Evolutionary conservation across 2,113 vertebrate species (phyloP).

Genomic region (Otocyon megalotis): DNA sequence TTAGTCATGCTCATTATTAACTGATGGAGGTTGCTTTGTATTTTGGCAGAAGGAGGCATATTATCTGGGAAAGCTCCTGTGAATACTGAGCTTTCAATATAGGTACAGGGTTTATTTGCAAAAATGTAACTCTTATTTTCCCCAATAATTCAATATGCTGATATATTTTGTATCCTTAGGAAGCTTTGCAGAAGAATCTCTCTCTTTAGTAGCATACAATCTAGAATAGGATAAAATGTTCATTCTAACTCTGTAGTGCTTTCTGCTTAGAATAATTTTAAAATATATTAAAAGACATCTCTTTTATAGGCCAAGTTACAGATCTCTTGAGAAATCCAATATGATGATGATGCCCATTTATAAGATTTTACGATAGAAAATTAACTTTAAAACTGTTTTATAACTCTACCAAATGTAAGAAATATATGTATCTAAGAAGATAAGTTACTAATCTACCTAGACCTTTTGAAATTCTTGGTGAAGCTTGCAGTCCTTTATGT

Average conservation of each 20-base stretch:
- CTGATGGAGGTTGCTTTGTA: conserved; percentile 54
- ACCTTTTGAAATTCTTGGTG: conserved; percentile 7
- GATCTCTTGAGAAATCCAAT: conserved; percentile 21
- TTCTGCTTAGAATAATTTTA: conserved; percentile 61
- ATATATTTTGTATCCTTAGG: background rate
- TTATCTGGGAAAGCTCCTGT: conserved; percentile 49
- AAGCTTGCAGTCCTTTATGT: background rate
- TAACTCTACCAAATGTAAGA: background rate
- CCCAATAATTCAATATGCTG: conserved; percentile 47
- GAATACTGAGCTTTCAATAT: conserved; percentile 24
- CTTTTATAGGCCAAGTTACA: conserved; percentile 20
- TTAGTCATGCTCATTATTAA: conserved; percentile 78
- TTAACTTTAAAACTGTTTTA: conserved; percentile 47
- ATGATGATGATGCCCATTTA: background rate
- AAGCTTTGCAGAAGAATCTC: conserved; percentile 24
- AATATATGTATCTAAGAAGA: background rate
- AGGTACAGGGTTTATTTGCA: conserved; percentile 57
- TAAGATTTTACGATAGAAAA: conserved; percentile 49
- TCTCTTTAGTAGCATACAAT: conserved; percentile 27
- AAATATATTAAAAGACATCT: conserved; percentile 31
- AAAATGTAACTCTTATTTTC: conserved; percentile 63
- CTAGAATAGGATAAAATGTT: conserved; percentile 21
- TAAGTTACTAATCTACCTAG: background rate
- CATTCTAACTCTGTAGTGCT: conserved; percentile 1
- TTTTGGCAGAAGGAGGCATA: conserved; percentile 40